Evolutionary conservation across 2,888 invertebrate genomes (phyloP).

Genomic region (Orthosia gracilis): DNA sequence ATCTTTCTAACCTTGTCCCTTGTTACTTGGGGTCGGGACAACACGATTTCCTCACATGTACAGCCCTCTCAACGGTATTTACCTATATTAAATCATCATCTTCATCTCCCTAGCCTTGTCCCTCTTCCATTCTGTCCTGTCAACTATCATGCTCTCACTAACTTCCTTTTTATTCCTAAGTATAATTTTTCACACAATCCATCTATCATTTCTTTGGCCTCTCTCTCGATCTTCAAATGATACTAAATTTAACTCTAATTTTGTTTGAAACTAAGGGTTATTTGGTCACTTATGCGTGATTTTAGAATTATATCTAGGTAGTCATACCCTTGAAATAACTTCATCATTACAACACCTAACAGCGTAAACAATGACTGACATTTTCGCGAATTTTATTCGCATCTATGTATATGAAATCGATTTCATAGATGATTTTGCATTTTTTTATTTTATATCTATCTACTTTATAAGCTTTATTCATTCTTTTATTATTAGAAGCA

Average conservation of each 20-base stretch:
- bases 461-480: neutral
- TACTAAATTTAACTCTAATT: neutral
- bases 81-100: neutral
- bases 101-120: neutral
- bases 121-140: neutral
- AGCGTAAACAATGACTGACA: conserved; percentile 31
- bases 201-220: neutral
- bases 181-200: neutral
- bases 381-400: conserved; percentile 28
- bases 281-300: neutral
- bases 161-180: no score
- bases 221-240: neutral
- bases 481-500: neutral
- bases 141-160: neutral
- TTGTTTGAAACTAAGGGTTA: neutral
- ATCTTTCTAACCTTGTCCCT: neutral
- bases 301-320: neutral
- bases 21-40: neutral
- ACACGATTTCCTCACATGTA: neutral
- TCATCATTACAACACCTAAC: conserved; percentile 15
- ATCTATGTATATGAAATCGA: conserved; percentile 24
- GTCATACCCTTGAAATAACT: conserved; percentile 13
- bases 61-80: no score
- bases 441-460: neutral
- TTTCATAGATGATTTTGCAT: conserved; percentile 30